Evolutionary conservation across 2,888 invertebrate genomes (phyloP), one percentile per base, ranked within the genome.

Genomic region (Standfussiana lucernea): DNA sequence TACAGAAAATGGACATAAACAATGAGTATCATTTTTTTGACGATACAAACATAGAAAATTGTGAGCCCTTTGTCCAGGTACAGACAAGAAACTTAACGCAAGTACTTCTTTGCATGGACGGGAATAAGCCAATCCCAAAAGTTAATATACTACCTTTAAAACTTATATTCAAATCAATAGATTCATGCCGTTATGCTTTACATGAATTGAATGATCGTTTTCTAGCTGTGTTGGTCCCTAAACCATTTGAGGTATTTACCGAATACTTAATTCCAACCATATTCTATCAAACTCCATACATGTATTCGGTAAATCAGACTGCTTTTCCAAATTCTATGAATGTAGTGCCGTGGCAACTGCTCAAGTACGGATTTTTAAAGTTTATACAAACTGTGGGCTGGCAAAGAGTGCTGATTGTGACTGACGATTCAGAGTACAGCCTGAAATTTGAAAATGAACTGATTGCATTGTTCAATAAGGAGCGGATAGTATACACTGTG

Each of bases 381-480:
- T 87, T 91, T 28, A 64, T 93, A 6, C 71, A 81, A 47, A n/a
- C 47, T 1, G 80, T 84, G 66, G 32, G 73, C 0, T 92, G 91
- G 92, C 68, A 56, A 0, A 85, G 93, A 81, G 86, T 92, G 0
- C 91, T 87, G 0, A 84, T 93, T 3, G 53, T 93, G 37, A 90
- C 92, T 7, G 93, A 93, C 68, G 86, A 89, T 72, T 83, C 89
- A 8, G 64, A 72, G 4, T 85, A 85, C 28, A 93, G 92, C 72
- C 40, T 75, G 5, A 76, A 75, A 10, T 91, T 92, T 80, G 90
- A 91, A 82, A 64, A 66, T 10, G 84, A 84, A 24, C 40, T 93
- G 42, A 73, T 70, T 1, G 35, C 72, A 0, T 37, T 89, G 24
- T 89, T 93, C 21, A 24, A 75, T 6, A 24, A 84, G 11, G 56